Percentiles rank a stretch among this genome's conserved stretches.
phyloP scores from a whole-genome alignment of 2,888 invertebrate genomes.

The Watsonalla cultraria region DNA sequence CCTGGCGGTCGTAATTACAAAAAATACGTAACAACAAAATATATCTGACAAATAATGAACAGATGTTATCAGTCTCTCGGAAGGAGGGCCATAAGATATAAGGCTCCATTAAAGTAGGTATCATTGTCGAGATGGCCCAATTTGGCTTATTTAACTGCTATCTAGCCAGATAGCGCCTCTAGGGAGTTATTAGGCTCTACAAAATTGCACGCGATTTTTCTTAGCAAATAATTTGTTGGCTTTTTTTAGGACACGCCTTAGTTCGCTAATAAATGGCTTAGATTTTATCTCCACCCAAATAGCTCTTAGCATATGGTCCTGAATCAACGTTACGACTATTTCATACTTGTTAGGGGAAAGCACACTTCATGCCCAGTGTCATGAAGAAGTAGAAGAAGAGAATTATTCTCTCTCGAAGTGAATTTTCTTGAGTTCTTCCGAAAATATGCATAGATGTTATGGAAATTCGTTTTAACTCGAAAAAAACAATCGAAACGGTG shows the following conservation, averaged over 20 bases:
- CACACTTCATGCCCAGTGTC: too few species aligned
- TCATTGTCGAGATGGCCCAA: slow-evolving; percentile 55
- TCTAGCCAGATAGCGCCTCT: slow-evolving; percentile 51
- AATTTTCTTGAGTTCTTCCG: too few species aligned
- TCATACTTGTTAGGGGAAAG: too few species aligned
- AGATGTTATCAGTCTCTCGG: slow-evolving; percentile 37
- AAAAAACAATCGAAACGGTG: too few species aligned
- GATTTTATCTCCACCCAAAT: background rate
- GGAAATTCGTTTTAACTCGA: too few species aligned
- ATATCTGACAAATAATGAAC: slow-evolving; percentile 30
- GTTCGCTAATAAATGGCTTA: background rate
- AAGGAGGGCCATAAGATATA: slow-evolving; percentile 48
- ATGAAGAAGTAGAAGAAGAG: too few species aligned
- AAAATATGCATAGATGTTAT: too few species aligned
- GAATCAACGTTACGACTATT: too few species aligned
- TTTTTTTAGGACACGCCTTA: slow-evolving; percentile 25
- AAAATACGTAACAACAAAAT: slow-evolving; percentile 7
- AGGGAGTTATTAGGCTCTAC: slow-evolving; percentile 59
- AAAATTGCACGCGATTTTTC: slow-evolving; percentile 57
- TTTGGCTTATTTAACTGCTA: slow-evolving; percentile 69
- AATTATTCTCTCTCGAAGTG: too few species aligned
- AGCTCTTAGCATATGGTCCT: background rate
- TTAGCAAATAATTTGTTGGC: slow-evolving; percentile 43
- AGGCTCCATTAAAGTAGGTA: slow-evolving; percentile 50
- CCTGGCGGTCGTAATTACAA: background rate